Base-by-base conservation (phyloP, 2,113 vertebrate species). In the Actinemys pallida region DNA sequence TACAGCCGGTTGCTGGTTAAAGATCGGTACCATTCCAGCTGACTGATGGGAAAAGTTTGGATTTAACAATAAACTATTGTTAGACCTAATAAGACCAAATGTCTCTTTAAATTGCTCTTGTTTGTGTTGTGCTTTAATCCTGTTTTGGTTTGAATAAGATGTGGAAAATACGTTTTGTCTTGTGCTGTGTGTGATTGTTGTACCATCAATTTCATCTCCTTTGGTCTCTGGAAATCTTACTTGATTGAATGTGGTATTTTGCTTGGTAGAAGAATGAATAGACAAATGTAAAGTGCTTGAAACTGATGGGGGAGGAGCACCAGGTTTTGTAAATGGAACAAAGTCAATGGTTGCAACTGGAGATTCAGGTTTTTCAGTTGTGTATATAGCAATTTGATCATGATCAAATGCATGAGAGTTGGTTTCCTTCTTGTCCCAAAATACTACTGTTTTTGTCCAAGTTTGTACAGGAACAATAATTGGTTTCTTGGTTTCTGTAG, bases 21-120 rank as follows among this genome's bases (percentile, higher is more conserved):
- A 69, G 13, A 1, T 84, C 45, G 95, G 98, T 50, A 93, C 89
- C 45, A 78, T 65, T 82, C 91, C 92, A 94, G 92, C 3, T 0
- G 86, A 62, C 20, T 72, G 79, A 39, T 24, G 54, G 5, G 29
- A 89, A 52, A 82, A 12, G 4, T 95, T 86, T 17, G 93, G 88
- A 57, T 84, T 95, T 29, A 49, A 86, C 4, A 92, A 78, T 11
- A 97, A 93, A 53, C 81, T 87, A n/a, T 93, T 97, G 80, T 90
- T 91, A 80, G 93, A 94, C 22, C 57, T 89, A 17, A n/a, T 82
- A 6, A 54, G 53, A 1, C 29, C 88, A 9, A 91, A n/a, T 0
- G 50, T 14, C 1, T 96, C 96, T 65, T 97, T 90, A 10, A 90
- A 76, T 1, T 78, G 35, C 2, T 82, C 94, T 16, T 90, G 89